Base-by-base conservation (phyloP, 2,797 vertebrate species). In the Sebastes umbrosus region DNA sequence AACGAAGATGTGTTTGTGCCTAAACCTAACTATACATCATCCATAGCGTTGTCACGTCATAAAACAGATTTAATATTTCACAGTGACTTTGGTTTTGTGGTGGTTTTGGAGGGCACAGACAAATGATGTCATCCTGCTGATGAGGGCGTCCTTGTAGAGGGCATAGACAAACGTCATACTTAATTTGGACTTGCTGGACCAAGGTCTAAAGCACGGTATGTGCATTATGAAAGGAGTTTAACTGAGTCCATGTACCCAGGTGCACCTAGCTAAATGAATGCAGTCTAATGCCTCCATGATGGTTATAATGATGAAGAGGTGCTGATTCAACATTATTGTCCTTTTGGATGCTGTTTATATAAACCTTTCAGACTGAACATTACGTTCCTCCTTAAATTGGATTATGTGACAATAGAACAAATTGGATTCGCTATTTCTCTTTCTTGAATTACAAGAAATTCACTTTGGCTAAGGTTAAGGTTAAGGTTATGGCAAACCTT, bases 211-310 rank as follows among this genome's bases (percentile, higher is more conserved):
- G 12, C 22, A 57, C 5, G n/a, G 10, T 54, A 22, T 13, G 22
- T 55, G 54, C 54, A 24, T 55, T 0, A 11, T 43, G 0, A 43
- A 43, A 43, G 39, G 0, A 43, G 14, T 43, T 43, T 43, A 18
- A 46, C 43, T 46, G 43, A 8, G 16, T 46, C 43, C 16, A 18
- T 46, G 43, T 46, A 46, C 43, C 43, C 43, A 18, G 16, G 43
- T n/a, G 14, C 50, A 52, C 4, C 50, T n/a, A n/a, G 14, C 50
- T 52, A 52, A 52, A 52, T 52, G 2, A 52, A 52, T 52, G 50
- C 50, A 52, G 50, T n/a, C 3, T n/a, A n/a, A 8, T 50, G 46
- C 7, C 18, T 50, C 16, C 46, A 50, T 52, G 50, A n/a, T 9
- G 50, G 20, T 52, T 52, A 52, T 52, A 52, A 20, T n/a, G 2